Percentiles rank a stretch among this genome's conserved stretches.
These are phyloP conservation scores for Calyptommatus sinebrachiatus DNA, from an alignment of 2,113 vertebrate species.

Conservation along the genomic window DNA sequence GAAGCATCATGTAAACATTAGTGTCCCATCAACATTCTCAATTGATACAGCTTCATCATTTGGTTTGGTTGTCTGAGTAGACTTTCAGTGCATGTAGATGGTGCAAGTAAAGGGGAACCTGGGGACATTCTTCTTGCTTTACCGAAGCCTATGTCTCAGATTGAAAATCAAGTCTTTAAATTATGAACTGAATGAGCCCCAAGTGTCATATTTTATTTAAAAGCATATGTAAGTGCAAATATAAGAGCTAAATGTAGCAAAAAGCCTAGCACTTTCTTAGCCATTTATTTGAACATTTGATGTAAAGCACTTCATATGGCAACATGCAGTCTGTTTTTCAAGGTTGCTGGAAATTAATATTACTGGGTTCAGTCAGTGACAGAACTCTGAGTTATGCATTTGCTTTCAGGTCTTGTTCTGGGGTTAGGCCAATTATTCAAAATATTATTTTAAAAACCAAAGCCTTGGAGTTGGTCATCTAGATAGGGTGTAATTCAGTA, in stretches of 20 bases:
- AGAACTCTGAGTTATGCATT: neutral
- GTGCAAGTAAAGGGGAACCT: neutral
- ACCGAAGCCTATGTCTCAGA: neutral
- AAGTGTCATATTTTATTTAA: constrained; percentile 33
- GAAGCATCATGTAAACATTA: neutral
- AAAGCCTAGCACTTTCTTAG: neutral
- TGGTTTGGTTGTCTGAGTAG: neutral
- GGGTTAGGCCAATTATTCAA: neutral
- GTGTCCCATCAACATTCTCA: neutral
- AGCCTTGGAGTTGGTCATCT: neutral
- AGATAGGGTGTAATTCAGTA: too few species aligned
- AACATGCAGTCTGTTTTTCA: neutral
- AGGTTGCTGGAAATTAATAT: neutral
- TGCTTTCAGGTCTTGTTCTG: neutral
- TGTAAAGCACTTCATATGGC: neutral
- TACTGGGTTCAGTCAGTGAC: neutral
- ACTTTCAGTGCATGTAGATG: neutral
- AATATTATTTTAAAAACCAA: neutral
- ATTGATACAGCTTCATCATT: neutral
- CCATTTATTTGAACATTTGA: constrained; percentile 8
- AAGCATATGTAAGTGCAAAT: constrained; percentile 24
- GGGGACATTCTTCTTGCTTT: neutral
- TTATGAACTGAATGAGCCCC: constrained; percentile 18
- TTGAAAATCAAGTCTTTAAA: neutral
- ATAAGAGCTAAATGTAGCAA: neutral